Percentiles rank a stretch among this genome's conserved stretches.
phyloP scores from a whole-genome alignment of 2,888 invertebrate genomes.

The Cecidostiba fungosa region DNA sequence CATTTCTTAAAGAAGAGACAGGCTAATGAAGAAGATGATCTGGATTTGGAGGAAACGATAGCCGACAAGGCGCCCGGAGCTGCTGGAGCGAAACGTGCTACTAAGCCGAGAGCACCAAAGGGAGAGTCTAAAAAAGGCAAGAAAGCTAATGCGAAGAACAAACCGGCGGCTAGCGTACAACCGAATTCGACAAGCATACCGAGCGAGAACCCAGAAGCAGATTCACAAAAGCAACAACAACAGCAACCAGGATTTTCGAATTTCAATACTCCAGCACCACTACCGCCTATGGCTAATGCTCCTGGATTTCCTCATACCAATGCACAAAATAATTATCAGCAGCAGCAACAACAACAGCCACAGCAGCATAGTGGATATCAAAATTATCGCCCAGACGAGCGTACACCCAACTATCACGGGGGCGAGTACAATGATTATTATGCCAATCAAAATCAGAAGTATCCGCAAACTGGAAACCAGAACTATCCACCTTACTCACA shows the following conservation, averaged over 20 bases:
- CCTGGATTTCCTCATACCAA: constrained; percentile 48
- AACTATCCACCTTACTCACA: constrained; percentile 73
- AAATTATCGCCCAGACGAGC: constrained; percentile 53
- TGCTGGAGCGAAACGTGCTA: constrained; percentile 75
- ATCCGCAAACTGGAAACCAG: constrained; percentile 68
- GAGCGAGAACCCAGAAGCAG: constrained; percentile 69
- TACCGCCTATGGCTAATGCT: constrained; percentile 65
- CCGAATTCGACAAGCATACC: constrained; percentile 76
- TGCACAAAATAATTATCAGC: constrained; percentile 46
- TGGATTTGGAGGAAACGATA: constrained; percentile 90
- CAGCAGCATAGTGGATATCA: constrained; percentile 49
- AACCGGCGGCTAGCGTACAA: constrained; percentile 83
- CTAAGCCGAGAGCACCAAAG: constrained; percentile 78
- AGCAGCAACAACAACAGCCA: constrained; percentile 57
- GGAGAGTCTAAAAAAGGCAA: constrained; percentile 78
- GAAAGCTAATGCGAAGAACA: constrained; percentile 78
- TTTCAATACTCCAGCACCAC: constrained; percentile 50
- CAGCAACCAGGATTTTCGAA: constrained; percentile 50
- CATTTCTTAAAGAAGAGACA: constrained; percentile 92
- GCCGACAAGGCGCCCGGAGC: constrained; percentile 79
- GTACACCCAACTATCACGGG: constrained; percentile 19
- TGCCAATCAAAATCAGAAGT: constrained; percentile 67
- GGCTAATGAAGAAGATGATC: constrained; percentile 89
- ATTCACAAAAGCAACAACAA: constrained; percentile 57
- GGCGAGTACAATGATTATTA: constrained; percentile 60